Evolutionary conservation across 2,888 invertebrate genomes (phyloP).

Genomic region (Rhyacophila evoluta): DNA sequence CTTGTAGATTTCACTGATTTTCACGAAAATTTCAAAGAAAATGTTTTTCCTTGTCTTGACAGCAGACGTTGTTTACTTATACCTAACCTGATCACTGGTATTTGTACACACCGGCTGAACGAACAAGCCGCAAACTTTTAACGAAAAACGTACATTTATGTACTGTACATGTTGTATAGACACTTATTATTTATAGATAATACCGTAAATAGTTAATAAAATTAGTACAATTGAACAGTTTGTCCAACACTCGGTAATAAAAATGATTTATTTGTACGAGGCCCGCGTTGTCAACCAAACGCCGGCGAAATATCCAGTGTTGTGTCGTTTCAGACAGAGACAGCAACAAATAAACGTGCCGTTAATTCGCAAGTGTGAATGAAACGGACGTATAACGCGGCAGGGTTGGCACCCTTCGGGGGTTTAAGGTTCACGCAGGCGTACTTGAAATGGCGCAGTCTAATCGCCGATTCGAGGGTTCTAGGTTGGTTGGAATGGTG

Average conservation of each 20-base stretch:
- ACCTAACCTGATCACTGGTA: conserved; percentile 40
- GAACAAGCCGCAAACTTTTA: neutral
- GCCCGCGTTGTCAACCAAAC: conserved; percentile 49
- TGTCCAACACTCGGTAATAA: conserved; percentile 30
- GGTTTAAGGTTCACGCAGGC: conserved; percentile 41
- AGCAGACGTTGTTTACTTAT: conserved; percentile 46
- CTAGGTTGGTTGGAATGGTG: conserved; percentile 48
- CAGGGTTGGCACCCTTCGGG: conserved; percentile 34
- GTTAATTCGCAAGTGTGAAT: neutral
- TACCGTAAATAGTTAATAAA: conserved; percentile 26
- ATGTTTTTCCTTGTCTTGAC: conserved; percentile 29
- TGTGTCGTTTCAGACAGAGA: conserved; percentile 43
- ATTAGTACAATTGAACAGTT: conserved; percentile 29
- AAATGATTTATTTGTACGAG: conserved; percentile 44
- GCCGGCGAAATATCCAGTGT: conserved; percentile 42
- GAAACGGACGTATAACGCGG: conserved; percentile 20
- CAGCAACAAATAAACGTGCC: neutral
- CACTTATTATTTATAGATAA: neutral
- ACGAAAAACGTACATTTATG: neutral
- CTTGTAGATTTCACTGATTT: conserved; percentile 10
- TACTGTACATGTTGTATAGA: neutral
- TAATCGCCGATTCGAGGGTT: conserved; percentile 39
- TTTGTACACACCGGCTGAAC: conserved; percentile 3
- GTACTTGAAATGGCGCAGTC: conserved; percentile 45
- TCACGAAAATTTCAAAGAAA: neutral